These are phyloP conservation scores for Aporrectodea caliginosa DNA, from an alignment of 1,140 invertebrate species.

Conservation along the genomic window DNA sequence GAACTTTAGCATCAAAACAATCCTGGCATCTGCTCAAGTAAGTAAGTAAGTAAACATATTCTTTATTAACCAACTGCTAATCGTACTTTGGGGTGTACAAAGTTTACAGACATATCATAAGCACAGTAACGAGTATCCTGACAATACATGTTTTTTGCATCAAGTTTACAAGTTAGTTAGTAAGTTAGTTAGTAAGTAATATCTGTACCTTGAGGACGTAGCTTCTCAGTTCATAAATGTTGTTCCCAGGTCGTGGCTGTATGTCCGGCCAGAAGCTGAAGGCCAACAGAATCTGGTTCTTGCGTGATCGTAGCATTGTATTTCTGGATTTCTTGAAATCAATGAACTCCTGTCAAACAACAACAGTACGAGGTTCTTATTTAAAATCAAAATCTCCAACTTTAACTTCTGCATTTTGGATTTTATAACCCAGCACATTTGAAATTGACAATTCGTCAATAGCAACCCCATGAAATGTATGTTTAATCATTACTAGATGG, in stretches of 20 bases:
- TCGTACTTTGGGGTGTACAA: background rate
- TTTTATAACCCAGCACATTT: too few species aligned
- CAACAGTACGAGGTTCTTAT: slow-evolving; percentile 6
- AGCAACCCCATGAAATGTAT: background rate
- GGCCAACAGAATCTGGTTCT: slow-evolving; percentile 85
- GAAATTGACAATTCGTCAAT: background rate
- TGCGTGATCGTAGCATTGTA: slow-evolving; percentile 76
- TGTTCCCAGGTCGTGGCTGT: slow-evolving; percentile 67
- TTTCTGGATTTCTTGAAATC: slow-evolving; percentile 75
- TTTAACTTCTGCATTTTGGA: background rate
- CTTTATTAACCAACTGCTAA: background rate
- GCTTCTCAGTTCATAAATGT: slow-evolving; percentile 89
- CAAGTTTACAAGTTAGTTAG: background rate
- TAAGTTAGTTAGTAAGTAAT: background rate
- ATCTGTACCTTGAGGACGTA: slow-evolving; percentile 70
- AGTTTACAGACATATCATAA: background rate
- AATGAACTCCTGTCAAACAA: slow-evolving; percentile 64
- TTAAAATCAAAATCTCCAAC: slow-evolving; percentile 33
- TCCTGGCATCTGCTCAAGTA: too few species aligned
- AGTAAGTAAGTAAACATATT: too few species aligned
- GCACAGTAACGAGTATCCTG: background rate
- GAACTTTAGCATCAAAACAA: too few species aligned
- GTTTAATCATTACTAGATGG: background rate
- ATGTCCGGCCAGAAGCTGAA: slow-evolving; percentile 61
- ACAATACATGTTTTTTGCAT: background rate